Base-by-base conservation (phyloP, 1,140 invertebrate genomes). In the Lethrus apterus region DNA sequence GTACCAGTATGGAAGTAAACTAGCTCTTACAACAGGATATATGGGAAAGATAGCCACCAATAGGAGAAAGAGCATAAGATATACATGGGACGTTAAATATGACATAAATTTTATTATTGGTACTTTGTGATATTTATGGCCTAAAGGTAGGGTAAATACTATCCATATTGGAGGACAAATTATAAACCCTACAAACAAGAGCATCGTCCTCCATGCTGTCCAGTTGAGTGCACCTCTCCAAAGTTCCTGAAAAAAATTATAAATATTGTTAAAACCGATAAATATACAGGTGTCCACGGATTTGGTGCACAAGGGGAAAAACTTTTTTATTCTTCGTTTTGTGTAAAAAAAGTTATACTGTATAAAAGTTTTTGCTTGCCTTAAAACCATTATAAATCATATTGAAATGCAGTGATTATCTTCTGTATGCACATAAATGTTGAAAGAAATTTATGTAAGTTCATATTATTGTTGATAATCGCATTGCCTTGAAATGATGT, bases 101-200 rank as follows among this genome's bases (percentile, higher is more conserved):
- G 93, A 95, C 88, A 98, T 97, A 68, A 99, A 99, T 71, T 98
- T 98, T 60, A 99, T 96, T 54, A 99, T 96, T 13, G 96, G 96
- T 57, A 89, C 83, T 72, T 89, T 93, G 75, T 93, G 89, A 69
- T 94, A 97, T 66, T 88, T 88, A 71, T 95, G 92, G 14, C 90
- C 90, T 52, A 98, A 71, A 8, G 95, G 95, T 55, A 98, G 77
- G 23, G 93, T 97, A 66, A 98, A 95, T 8, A 88, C 81, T 41
- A 99, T 73, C 96, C 96, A 99, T 1, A 98, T 81, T 7, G 93
- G 88, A 18, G 96, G 96, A 62, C 91, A 89, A 15, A 96, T 71
- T 50, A 99, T 78, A 61, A 98, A 96, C 14, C 81, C 77, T 45
- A 94, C 75, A 68, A 97, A 93, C 48, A 99, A 77, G 38, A 96